phyloP scores from a whole-genome alignment of 1,140 invertebrate species.

The Lysiphlebus fabarum region DNA sequence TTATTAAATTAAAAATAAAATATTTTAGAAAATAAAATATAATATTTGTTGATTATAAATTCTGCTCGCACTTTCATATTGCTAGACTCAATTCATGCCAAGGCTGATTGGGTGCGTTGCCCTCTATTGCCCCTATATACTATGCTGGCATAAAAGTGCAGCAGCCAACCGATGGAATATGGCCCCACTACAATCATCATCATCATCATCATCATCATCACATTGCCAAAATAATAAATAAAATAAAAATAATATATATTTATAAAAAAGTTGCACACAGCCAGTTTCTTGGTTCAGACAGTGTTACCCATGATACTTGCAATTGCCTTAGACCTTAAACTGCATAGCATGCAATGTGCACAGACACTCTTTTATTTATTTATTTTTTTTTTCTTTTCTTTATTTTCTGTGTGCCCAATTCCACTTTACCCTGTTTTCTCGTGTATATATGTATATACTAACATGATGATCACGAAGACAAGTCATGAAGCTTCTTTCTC shows the following conservation, averaged over 20 bases:
- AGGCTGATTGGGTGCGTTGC: constrained; percentile 57
- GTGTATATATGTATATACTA: not conserved
- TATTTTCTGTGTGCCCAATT: constrained; percentile 44
- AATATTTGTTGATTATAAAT: too few relatives aligned
- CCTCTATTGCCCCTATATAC: constrained; percentile 51
- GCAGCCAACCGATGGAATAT: constrained; percentile 14
- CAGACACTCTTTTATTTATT: not conserved
- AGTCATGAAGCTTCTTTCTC: constrained; percentile 18
- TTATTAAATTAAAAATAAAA: too few relatives aligned
- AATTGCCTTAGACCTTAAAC: constrained; percentile 46
- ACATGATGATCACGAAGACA: constrained; percentile 9
- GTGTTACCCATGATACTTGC: constrained; percentile 26
- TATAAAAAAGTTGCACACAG: constrained; percentile 35
- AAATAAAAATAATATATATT: not conserved
- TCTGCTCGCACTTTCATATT: constrained; percentile 52
- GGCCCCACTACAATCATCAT: constrained; percentile 16
- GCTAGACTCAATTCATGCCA: constrained; percentile 58
- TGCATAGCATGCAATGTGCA: constrained; percentile 34
- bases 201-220: too few relatives aligned
- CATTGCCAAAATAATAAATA: too few relatives aligned
- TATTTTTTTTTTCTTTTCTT: too few relatives aligned
- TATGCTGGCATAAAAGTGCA: constrained; percentile 40
- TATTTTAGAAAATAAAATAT: too few relatives aligned
- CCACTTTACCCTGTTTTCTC: constrained; percentile 33
- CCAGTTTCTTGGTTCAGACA: constrained; percentile 24